These are phyloP conservation scores for Sphaerophoria rueppellii DNA, from an alignment of 2,888 invertebrate genomes.

Conservation along the genomic window DNA sequence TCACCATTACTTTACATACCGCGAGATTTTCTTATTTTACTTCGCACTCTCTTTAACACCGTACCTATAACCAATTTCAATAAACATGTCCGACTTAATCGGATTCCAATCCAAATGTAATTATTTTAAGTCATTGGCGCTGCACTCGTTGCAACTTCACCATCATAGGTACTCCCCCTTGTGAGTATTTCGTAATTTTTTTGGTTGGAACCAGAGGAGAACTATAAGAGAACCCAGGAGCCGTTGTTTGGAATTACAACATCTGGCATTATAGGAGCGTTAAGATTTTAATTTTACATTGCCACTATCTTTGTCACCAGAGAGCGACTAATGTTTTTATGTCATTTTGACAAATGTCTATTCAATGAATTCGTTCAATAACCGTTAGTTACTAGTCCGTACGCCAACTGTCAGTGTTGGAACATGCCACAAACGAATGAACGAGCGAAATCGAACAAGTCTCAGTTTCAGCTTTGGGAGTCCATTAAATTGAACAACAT, in stretches of 20 bases:
- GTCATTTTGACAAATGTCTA: conserved; percentile 71
- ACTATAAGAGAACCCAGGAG: conserved; percentile 7
- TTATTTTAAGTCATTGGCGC: conserved; percentile 44
- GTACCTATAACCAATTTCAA: conserved; percentile 46
- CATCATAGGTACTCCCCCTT: not conserved
- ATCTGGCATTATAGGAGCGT: conserved; percentile 10
- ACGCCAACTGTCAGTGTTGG: conserved; percentile 31
- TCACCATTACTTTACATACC: conserved; percentile 53
- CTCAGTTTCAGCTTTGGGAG: conserved; percentile 17
- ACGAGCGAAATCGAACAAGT: conserved; percentile 35
- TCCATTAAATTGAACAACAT: conserved; percentile 64
- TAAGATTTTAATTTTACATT: conserved; percentile 43
- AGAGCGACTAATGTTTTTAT: conserved; percentile 23
- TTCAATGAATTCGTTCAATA: conserved; percentile 62
- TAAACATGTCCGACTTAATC: conserved; percentile 69
- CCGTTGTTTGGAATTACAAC: not conserved
- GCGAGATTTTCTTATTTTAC: conserved; percentile 31
- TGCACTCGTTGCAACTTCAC: conserved; percentile 2
- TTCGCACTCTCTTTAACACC: conserved; percentile 2
- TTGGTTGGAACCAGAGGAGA: conserved; percentile 19
- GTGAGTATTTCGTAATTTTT: conserved; percentile 61
- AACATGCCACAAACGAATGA: conserved; percentile 8
- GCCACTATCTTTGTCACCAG: conserved; percentile 12
- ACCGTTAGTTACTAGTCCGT: conserved; percentile 37
- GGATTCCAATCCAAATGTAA: conserved; percentile 65